These are phyloP conservation scores for Engystomops pustulosus DNA, from an alignment of 2,113 vertebrate genomes.

Conservation along the genomic window DNA sequence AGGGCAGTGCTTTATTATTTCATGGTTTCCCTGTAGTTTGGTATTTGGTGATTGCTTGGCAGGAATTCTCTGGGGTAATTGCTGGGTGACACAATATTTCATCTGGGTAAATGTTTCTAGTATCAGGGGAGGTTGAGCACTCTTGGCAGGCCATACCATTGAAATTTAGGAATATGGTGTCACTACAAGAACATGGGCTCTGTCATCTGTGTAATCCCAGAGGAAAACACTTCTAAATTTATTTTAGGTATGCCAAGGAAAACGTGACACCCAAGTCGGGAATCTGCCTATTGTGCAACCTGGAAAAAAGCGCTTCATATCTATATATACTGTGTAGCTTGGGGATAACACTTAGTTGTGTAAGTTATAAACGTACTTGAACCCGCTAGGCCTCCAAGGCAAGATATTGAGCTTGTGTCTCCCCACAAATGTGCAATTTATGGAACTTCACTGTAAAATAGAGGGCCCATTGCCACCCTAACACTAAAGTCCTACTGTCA, in stretches of 20 bases:
- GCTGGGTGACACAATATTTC: not conserved
- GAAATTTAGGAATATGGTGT: not conserved
- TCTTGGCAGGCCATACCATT: not conserved
- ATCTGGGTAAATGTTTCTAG: not conserved
- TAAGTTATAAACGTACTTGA: no score
- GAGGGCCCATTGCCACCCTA: no score
- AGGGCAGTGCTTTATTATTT: no score
- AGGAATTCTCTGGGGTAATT: not conserved
- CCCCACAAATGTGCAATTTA: no score
- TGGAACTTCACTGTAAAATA: no score
- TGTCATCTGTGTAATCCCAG: not conserved
- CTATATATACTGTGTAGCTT: no score
- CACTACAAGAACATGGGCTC: not conserved
- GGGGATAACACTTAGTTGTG: no score
- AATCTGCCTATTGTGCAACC: constrained; percentile 23
- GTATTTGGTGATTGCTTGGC: not conserved
- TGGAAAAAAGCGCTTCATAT: constrained; percentile 47
- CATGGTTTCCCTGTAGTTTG: not conserved
- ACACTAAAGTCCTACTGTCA: no score
- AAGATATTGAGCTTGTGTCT: no score
- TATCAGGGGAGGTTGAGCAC: not conserved
- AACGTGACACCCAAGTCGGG: constrained; percentile 9
- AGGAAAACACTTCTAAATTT: constrained; percentile 25
- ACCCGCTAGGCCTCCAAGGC: no score
- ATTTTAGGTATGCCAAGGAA: constrained; percentile 10